A percentile compares a stretch with the other conserved stretches of the same genome.
phyloP scores from a whole-genome alignment of 2,113 vertebrate species.

The Otus sunia region DNA sequence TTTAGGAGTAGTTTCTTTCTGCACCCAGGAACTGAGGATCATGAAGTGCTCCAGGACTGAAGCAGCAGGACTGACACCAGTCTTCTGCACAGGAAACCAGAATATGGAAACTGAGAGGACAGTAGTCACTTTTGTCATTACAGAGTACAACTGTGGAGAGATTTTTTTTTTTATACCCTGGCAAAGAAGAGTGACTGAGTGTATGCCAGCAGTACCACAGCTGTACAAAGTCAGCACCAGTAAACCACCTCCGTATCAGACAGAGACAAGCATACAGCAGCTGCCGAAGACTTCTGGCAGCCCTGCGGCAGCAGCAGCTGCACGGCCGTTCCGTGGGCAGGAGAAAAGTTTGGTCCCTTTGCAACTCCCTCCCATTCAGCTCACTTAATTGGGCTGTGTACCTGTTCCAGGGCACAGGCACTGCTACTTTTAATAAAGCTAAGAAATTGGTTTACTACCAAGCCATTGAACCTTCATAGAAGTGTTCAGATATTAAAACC shows the following conservation, averaged over 20 bases:
- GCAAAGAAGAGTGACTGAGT: not conserved
- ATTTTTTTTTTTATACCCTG: not conserved
- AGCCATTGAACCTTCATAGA: not conserved
- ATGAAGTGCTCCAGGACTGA: not conserved
- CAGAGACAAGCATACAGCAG: not conserved
- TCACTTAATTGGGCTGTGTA: not conserved
- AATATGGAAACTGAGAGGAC: not conserved
- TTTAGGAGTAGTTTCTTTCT: not conserved
- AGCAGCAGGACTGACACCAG: not conserved
- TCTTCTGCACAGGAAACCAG: not conserved
- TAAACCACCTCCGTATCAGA: not conserved
- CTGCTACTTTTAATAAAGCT: slow-evolving; percentile 16
- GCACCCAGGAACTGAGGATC: not conserved
- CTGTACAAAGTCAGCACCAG: not conserved
- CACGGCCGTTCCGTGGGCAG: not conserved
- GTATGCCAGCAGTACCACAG: not conserved
- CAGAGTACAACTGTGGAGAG: not conserved
- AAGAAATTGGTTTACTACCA: not conserved
- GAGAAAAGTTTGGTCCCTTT: not conserved
- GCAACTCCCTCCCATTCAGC: not conserved
- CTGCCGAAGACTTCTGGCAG: not conserved
- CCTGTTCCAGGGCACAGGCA: not conserved
- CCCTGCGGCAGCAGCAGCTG: not conserved
- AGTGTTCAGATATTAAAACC: slow-evolving; percentile 26
- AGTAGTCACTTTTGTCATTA: not conserved